A percentile compares a stretch with the other conserved stretches of the same genome.
Evolutionary conservation across 2,797 vertebrate genomes (phyloP).

Genomic region (Neosalanx taihuensis): DNA sequence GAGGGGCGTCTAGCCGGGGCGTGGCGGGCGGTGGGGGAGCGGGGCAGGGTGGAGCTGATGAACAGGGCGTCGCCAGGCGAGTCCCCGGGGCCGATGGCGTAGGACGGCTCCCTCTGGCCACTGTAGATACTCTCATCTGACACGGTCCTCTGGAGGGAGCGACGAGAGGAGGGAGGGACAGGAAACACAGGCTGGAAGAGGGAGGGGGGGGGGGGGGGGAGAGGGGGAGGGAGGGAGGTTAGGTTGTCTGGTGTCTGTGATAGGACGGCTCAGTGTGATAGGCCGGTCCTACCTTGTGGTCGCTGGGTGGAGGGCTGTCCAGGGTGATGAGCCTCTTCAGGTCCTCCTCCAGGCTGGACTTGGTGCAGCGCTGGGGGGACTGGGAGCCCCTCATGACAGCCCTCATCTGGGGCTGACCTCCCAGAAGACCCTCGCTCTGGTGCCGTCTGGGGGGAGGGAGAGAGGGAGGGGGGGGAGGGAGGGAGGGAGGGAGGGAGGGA

Average conservation of each 20-base stretch:
- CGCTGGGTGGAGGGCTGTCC: constrained; percentile 88
- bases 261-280: too few relatives aligned
- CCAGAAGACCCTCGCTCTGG: constrained; percentile 88
- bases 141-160: constrained; percentile 90
- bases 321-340: constrained; percentile 93
- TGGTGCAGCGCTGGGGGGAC: constrained; percentile 86
- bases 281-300: constrained; percentile 80
- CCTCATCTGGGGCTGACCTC: constrained; percentile 84
- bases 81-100: constrained; percentile 56
- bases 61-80: constrained; percentile 87
- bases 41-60: constrained; percentile 85
- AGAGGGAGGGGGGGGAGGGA: neutral
- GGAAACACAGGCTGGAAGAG: constrained; percentile 82
- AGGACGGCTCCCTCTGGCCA: constrained; percentile 83
- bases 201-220: constrained; percentile 38
- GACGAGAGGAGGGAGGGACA: constrained; percentile 76
- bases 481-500: neutral
- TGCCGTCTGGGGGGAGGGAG: constrained; percentile 82
- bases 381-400: constrained; percentile 88
- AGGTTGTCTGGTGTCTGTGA: neutral
- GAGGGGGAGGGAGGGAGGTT: neutral
- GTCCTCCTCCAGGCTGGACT: constrained; percentile 92
- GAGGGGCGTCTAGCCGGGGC: constrained; percentile 80
- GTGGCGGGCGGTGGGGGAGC: constrained; percentile 85
- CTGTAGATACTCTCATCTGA: constrained; percentile 98